Base-by-base conservation (phyloP, 2,797 vertebrate species). In the Hirundo rustica region DNA sequence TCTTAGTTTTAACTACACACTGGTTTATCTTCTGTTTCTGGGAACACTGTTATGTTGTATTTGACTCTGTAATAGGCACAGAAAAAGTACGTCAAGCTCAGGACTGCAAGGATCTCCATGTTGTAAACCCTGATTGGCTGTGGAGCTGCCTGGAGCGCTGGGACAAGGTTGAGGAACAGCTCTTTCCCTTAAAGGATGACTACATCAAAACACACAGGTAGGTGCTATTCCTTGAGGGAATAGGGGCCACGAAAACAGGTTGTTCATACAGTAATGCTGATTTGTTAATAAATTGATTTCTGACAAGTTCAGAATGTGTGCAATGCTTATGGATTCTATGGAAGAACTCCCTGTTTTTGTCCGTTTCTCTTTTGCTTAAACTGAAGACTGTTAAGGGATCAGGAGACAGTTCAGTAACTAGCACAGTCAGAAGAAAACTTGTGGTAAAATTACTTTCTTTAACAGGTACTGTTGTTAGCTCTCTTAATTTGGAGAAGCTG, bases 121-220 rank as follows among this genome's bases (percentile, higher is more conserved):
- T 99, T 74, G 99, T 99, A 85, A 99, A 98, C 94, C 99, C 99
- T 0, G 99, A 99, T 61, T 99, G 99, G 99, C 98, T 99, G 82
- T 99, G 99, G 99, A 99, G 98, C 96, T 99, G 99, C 87, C 97
- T 99, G 95, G 99, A 99, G 93, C 98, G 99, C 92, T 99, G 99
- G 99, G 99, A 99, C 97, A 98, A 98, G 83, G 99, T 99, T 80
- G 99, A 99, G 84, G 99, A 99, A 62, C 98, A 98, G 79, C 98
- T 99, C 42, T 99, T 99, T 93, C 99, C 99, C 0, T 98, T 99
- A 29, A 98, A 98, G 81, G 99, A 99, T 18, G 99, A 99, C 75
- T 98, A 98, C 66, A 95, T 97, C 93, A 99, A 98, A 93, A 97
- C 97, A 7, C 98, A 98, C 42, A 98, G 99, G 99, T 99, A 76